phyloP scores from a whole-genome alignment of 1,140 invertebrate genomes.

The Cydia fagiglandana region DNA sequence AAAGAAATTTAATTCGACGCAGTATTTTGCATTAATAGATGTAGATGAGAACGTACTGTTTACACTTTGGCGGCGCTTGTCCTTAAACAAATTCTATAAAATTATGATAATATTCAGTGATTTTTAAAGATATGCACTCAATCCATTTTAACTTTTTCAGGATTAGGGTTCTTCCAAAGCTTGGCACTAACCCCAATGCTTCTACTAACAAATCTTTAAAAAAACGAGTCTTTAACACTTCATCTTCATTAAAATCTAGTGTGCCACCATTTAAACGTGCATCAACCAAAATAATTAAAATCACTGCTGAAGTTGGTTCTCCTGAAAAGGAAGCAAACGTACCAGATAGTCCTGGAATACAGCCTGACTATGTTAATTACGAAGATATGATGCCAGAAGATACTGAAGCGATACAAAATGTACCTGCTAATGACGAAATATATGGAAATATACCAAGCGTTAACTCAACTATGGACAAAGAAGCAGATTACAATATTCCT shows the following conservation, averaged over 20 bases:
- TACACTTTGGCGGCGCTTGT: neutral
- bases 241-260: neutral
- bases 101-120: neutral
- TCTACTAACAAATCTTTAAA: slow-evolving; percentile 13
- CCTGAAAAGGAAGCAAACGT: neutral
- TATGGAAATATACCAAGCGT: slow-evolving; percentile 15
- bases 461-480: neutral
- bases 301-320: neutral
- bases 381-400: neutral
- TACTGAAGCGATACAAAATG: neutral
- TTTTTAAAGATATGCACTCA: neutral
- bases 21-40: slow-evolving; percentile 33
- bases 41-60: neutral
- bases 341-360: slow-evolving; percentile 1
- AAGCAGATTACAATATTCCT: neutral
- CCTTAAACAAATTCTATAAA: neutral
- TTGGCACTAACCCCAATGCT: slow-evolving; percentile 47
- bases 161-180: slow-evolving; percentile 33
- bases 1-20: slow-evolving; percentile 20
- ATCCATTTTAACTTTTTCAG: slow-evolving; percentile 7
- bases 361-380: slow-evolving; percentile 2
- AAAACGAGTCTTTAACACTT: slow-evolving; percentile 35
- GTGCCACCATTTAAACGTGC: slow-evolving; percentile 17
- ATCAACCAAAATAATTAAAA: slow-evolving; percentile 2
- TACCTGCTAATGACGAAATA: neutral